A percentile compares a stretch with the other conserved stretches of the same genome.
phyloP scores from a whole-genome alignment of 35 echinoderm and acorn worm species.

The Ophioderma brevispina region DNA sequence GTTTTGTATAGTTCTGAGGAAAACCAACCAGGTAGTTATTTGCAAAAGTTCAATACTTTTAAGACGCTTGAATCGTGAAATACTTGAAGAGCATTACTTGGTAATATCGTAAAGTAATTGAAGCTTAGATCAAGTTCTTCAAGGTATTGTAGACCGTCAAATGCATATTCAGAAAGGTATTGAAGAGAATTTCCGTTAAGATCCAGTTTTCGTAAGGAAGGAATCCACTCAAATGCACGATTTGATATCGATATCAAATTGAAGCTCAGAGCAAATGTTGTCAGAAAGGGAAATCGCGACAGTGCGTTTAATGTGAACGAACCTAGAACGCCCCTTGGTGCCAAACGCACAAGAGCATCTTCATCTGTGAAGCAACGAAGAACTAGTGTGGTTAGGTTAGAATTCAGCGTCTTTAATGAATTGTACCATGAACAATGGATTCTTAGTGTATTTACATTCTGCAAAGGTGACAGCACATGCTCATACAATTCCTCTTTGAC shows the following conservation, averaged over 20 bases:
- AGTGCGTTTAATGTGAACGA: background rate
- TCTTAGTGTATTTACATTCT: background rate
- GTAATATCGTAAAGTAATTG: background rate
- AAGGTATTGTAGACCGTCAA: background rate
- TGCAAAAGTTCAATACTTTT: background rate
- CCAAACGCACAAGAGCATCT: background rate
- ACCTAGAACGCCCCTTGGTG: background rate
- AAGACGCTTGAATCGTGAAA: background rate
- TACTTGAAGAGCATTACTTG: background rate
- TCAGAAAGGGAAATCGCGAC: background rate
- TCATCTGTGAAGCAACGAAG: background rate
- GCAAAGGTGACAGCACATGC: background rate
- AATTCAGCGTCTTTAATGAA: background rate
- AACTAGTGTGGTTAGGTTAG: background rate
- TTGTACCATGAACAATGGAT: background rate
- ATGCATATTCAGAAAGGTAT: background rate
- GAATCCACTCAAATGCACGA: background rate
- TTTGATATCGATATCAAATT: background rate
- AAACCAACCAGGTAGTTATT: no score
- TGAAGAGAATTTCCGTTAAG: background rate
- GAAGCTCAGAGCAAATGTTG: background rate
- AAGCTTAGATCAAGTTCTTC: background rate
- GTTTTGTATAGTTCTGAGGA: no score
- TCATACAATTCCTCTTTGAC: background rate
- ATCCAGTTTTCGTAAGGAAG: background rate